These are phyloP conservation scores for Scotopteryx bipunctaria DNA, from an alignment of 2,888 invertebrate species.

Conservation along the genomic window DNA sequence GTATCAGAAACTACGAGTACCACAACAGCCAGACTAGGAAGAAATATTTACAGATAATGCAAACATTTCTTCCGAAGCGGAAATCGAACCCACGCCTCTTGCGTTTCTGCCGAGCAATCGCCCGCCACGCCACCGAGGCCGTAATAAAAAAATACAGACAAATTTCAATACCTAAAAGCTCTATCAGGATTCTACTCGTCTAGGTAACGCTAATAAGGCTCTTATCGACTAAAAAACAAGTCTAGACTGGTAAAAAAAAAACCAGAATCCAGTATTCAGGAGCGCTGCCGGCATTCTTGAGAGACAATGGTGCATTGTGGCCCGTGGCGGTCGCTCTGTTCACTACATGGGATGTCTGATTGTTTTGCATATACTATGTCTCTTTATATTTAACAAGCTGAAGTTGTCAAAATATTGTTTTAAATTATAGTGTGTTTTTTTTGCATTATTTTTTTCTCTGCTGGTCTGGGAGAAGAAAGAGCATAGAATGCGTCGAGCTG, in stretches of 20 bases:
- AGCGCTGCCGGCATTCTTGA: conserved; percentile 35
- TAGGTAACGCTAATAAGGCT: conserved; percentile 9
- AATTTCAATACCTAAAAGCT: conserved; percentile 3
- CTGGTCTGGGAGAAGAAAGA: no score
- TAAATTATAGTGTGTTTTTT: no score
- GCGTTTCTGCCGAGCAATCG: no score
- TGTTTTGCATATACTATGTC: conserved; percentile 14
- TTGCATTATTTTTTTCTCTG: no score
- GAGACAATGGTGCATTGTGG: conserved; percentile 42
- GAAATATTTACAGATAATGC: no score
- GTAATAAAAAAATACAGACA: neutral
- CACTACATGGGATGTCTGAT: conserved; percentile 27
- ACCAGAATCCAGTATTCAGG: conserved; percentile 27
- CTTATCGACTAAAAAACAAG: conserved; percentile 22
- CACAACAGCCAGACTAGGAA: no score
- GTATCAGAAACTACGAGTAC: no score
- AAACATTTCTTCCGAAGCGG: no score
- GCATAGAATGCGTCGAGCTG: no score
- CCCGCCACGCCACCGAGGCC: no score
- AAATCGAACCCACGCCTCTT: no score
- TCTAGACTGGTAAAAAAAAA: conserved; percentile 33
- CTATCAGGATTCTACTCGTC: neutral
- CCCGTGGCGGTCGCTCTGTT: conserved; percentile 31
- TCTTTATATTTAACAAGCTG: conserved; percentile 7
- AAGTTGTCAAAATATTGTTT: no score